These are phyloP conservation scores for Helobdella robusta DNA, from an alignment of 2,888 invertebrate species.

Conservation along the genomic window DNA sequence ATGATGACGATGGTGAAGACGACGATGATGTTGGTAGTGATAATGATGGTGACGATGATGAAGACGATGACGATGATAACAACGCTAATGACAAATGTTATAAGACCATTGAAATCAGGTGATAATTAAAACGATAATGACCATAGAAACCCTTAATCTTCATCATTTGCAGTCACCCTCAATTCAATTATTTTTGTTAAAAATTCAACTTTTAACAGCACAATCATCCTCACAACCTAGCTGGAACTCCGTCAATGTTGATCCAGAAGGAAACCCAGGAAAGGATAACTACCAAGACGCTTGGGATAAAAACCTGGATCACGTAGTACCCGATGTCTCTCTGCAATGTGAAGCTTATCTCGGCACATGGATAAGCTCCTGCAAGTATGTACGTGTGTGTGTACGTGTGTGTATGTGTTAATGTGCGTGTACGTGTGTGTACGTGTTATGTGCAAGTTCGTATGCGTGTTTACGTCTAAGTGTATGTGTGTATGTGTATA, in stretches of 20 bases:
- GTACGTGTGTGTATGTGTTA: not conserved
- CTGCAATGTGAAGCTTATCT: constrained; percentile 34
- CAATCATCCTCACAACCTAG: constrained; percentile 59
- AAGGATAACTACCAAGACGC: constrained; percentile 54
- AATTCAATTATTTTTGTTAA: no score
- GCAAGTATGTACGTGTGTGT: not conserved
- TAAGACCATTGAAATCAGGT: constrained; percentile 64
- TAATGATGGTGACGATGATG: constrained; percentile 16
- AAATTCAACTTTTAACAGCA: no score
- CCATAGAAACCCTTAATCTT: not conserved
- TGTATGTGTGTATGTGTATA: no score
- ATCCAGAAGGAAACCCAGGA: constrained; percentile 32
- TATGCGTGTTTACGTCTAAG: no score
- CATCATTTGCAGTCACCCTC: not conserved
- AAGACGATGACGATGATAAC: not conserved
- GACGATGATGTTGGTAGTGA: constrained; percentile 6
- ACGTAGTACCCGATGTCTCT: constrained; percentile 36
- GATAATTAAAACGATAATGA: not conserved
- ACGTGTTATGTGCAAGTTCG: no score
- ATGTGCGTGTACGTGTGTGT: no score
- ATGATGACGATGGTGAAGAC: constrained; percentile 11
- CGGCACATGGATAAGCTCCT: constrained; percentile 35
- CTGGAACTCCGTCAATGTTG: constrained; percentile 68
- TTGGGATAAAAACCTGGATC: constrained; percentile 35
- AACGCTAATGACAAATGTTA: constrained; percentile 54